Evolutionary conservation across 1,140 invertebrate species (phyloP).

Genomic region (Diplogasteroides magnus): DNA sequence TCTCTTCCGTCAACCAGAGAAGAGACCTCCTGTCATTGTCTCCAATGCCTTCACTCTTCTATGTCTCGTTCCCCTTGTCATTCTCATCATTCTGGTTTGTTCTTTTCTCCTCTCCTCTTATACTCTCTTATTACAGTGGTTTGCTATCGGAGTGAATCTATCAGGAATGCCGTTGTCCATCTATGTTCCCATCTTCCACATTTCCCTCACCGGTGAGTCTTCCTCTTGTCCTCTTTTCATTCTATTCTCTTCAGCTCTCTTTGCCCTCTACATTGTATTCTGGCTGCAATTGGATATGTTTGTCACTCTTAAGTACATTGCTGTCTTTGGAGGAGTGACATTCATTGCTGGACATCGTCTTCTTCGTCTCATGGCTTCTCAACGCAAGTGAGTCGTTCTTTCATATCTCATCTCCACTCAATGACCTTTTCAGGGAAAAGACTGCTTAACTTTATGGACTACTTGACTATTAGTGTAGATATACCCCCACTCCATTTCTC

Average conservation of each 20-base stretch:
- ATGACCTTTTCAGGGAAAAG: constrained; percentile 3
- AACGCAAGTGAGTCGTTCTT: constrained; percentile 30
- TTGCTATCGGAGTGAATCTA: constrained; percentile 79
- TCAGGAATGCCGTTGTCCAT: constrained; percentile 73
- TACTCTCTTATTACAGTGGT: constrained; percentile 66
- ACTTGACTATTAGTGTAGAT: too few relatives aligned
- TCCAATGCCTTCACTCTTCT: constrained; percentile 84
- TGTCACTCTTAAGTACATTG: constrained; percentile 80
- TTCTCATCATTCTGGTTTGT: constrained; percentile 73
- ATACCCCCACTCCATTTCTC: too few relatives aligned
- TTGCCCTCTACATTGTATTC: constrained; percentile 78
- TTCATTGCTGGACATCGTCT: constrained; percentile 87
- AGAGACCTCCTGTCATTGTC: constrained; percentile 75
- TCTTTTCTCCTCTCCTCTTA: constrained; percentile 20
- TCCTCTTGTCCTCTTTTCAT: neutral
- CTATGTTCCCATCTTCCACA: constrained; percentile 78
- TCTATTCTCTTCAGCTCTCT: constrained; percentile 63
- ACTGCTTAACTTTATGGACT: neutral
- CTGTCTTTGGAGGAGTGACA: constrained; percentile 74
- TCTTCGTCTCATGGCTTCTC: constrained; percentile 68
- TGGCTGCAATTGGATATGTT: constrained; percentile 93
- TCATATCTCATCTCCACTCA: constrained; percentile 4
- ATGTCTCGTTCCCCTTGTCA: constrained; percentile 72
- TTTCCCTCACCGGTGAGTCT: constrained; percentile 65
- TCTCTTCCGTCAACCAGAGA: constrained; percentile 83